Base-by-base conservation (phyloP, 2,888 invertebrate species). In the Cheilosia soror region DNA sequence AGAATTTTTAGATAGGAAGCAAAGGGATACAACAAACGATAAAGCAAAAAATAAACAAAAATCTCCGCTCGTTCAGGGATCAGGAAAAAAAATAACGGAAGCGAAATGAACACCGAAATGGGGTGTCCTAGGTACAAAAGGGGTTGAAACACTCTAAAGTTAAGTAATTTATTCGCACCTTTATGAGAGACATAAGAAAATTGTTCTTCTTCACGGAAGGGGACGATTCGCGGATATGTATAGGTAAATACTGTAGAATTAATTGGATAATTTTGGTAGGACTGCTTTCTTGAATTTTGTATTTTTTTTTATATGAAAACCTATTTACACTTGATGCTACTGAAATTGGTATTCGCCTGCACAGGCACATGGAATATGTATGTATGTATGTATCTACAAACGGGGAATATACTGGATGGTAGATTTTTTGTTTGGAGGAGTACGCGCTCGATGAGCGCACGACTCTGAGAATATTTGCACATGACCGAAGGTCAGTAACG, bases 401-500 rank as follows among this genome's bases (percentile, higher is more conserved):
- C 25, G 60, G 40, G 44, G 66, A 60, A 76, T 51, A 66, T 51
- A 57, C 20, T 44, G 53, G 62, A 63, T 63, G 62, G 42, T 42
- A 37, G 47, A 37, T 57, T 55, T 55, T 20, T 40, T 33, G n/a
- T 9, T 58, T 33, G 37, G 37, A 49, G 51, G 20, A 68, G 53
- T 44, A 60, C 60, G 58, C 51, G 51, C 53, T 58, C 33, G 33
- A 55, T 40, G 44, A 53, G 27, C 27, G 27, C n/a, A 31, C 25
- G 42, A 27, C 51, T 53, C 60, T 68, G 55, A 5, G 55, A 4
- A 40, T 60, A 47, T 76, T 60, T 49, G 49, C 55, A 76, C 69
- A 60, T 80, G 79, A 84, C 71, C 79, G 65, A 84, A 76, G 84
- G 84, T 80, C 71, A 84, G 69, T 80, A 55, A 80, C 58, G 65